phyloP scores from a whole-genome alignment of 2,113 vertebrate genomes.

The Xiphophorus hellerii region DNA sequence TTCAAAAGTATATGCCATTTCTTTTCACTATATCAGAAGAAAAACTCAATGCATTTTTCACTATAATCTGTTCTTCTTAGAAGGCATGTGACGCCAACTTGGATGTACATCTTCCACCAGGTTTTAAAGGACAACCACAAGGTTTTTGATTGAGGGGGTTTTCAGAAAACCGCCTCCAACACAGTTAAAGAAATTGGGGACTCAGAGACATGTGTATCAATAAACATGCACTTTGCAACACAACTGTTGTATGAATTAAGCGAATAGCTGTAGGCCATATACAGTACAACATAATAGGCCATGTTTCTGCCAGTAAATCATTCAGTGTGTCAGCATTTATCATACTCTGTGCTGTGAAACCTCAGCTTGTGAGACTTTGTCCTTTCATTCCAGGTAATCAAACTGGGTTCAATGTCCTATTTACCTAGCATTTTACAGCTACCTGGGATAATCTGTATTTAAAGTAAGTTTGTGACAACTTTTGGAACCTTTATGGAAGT shows the following conservation, averaged over 20 bases:
- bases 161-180: not conserved
- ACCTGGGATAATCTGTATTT: slow-evolving; percentile 52
- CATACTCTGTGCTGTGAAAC: slow-evolving; percentile 31
- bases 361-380: slow-evolving; percentile 60
- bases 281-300: too few species aligned
- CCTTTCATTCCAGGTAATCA: slow-evolving; percentile 71
- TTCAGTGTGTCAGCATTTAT: slow-evolving; percentile 46
- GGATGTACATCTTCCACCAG: not conserved
- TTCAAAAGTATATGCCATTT: not conserved
- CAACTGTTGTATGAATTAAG: not conserved
- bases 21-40: not conserved
- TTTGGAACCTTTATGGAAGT: not conserved
- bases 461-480: slow-evolving; percentile 41
- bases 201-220: not conserved
- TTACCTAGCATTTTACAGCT: slow-evolving; percentile 60
- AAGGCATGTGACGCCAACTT: not conserved
- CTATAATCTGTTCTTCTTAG: not conserved
- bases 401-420: slow-evolving; percentile 75
- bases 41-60: not conserved
- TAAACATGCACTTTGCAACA: not conserved
- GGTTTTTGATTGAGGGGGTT: not conserved
- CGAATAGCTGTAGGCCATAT: not conserved
- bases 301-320: slow-evolving; percentile 12
- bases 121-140: not conserved
- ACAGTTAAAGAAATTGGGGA: not conserved